Conservation (phyloP, 2,888 invertebrate species). For the Chrysina gloriosa region DNA sequence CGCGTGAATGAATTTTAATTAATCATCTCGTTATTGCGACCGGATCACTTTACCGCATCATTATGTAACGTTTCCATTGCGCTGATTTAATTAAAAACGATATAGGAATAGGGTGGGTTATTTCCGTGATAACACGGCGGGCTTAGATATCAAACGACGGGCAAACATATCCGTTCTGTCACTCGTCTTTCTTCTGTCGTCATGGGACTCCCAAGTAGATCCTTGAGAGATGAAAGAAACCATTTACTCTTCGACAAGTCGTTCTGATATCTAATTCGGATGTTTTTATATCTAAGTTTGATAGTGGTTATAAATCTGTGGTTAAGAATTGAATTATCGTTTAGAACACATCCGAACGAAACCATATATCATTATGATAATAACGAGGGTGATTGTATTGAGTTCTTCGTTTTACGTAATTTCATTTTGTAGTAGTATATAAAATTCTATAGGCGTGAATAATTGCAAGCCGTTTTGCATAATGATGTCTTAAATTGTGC, state of each 20-base stretch:
- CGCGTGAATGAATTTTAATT: slow-evolving; percentile 21
- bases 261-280: neutral
- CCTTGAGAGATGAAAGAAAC: slow-evolving; percentile 21
- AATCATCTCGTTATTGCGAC: slow-evolving; percentile 27
- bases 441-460: no score
- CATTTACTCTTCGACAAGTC: slow-evolving; percentile 3
- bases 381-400: no score
- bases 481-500: no score
- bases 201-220: slow-evolving; percentile 28
- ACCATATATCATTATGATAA: no score
- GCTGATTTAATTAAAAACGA: slow-evolving; percentile 36
- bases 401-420: no score
- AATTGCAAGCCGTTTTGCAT: no score
- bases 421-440: no score
- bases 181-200: neutral
- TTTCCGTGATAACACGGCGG: slow-evolving; percentile 18
- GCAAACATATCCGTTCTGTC: slow-evolving; percentile 19
- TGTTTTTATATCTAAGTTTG: neutral
- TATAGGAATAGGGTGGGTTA: slow-evolving; percentile 17
- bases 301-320: neutral
- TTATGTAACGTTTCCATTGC: slow-evolving; percentile 15
- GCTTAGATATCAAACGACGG: slow-evolving; percentile 17
- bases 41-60: slow-evolving; percentile 19
- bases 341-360: no score
- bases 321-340: neutral